A percentile compares a stretch with the other conserved stretches of the same genome.
phyloP scores from a whole-genome alignment of 2,888 invertebrate species.

The Pharmacophagus antenor region DNA sequence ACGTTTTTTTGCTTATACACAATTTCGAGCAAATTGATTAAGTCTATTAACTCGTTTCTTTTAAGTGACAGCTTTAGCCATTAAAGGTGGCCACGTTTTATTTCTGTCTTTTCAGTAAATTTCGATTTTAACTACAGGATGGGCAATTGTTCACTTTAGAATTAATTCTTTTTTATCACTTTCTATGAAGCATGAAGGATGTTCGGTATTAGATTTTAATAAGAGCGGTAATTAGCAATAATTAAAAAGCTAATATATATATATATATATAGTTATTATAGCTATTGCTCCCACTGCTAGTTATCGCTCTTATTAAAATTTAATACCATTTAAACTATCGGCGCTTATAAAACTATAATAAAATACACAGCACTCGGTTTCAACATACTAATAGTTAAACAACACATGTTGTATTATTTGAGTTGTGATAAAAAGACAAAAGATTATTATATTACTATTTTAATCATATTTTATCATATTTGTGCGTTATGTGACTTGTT shows the following conservation, averaged over 20 bases:
- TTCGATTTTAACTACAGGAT: neutral
- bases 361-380: neutral
- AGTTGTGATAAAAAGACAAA: neutral
- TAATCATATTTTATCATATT: conserved; percentile 6
- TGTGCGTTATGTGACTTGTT: too few relatives aligned
- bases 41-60: conserved; percentile 62
- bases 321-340: too few relatives aligned
- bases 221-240: too few relatives aligned
- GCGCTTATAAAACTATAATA: too few relatives aligned
- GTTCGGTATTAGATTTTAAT: too few relatives aligned
- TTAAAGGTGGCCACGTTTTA: conserved; percentile 46
- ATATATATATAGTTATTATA: too few relatives aligned
- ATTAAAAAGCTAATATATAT: too few relatives aligned
- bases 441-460: neutral
- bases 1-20: conserved; percentile 54
- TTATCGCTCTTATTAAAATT: too few relatives aligned
- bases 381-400: too few relatives aligned
- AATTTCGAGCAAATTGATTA: conserved; percentile 64
- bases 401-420: neutral
- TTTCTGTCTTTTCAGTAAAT: conserved; percentile 33
- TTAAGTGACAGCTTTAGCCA: conserved; percentile 57
- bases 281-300: too few relatives aligned
- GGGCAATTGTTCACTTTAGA: neutral
- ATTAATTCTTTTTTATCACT: neutral
- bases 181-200: neutral